Base-by-base conservation (phyloP, 2,888 invertebrate species). In the Acrobasis consociella region DNA sequence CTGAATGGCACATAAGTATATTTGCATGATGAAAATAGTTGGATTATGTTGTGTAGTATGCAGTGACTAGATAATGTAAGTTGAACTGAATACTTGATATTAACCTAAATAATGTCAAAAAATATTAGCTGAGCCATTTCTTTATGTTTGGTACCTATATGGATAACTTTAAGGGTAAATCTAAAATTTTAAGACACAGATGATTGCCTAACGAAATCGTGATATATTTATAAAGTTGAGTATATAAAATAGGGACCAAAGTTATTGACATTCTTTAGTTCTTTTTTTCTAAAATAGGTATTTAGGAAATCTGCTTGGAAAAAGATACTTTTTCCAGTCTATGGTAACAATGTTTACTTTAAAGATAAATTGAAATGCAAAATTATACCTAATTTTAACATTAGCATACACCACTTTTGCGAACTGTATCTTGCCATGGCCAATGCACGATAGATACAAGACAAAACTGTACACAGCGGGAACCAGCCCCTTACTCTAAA, bases 301-400 rank as follows among this genome's bases (percentile, higher is more conserved):
- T 11, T 58, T 17, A 61, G 53, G 37, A 61, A 49, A 46, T 31
- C 31, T 22, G 46, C 42, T 22, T 46, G 31, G 53, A 68, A 72
- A 76, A 82, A 76, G 74, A 72, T 71, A 77, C 75, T 76, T 69
- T 69, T 74, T n/a, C 73, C 81, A 77, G 76, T 76, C 78, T 82
- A 83, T 82, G 86, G 86, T 86, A 87, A 89, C 87, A 80, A 76
- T 74, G 69, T 80, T 77, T 79, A 83, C 69, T 70, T 79, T 85
- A 82, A 77, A 82, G 77, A 80, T 80, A 81, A 77, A 82, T 83
- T 82, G 82, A 91, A 91, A 91, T 91, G 90, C 89, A 90, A 81
- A 74, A 76, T 69, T 70, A 61, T 80, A 81, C 77, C 83, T 76
- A 81, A 7, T 31, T 31, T 2, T 68, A 60, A 17, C 31, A 71